phyloP scores from a whole-genome alignment of 2,113 vertebrate genomes.

The Gallinago media region DNA sequence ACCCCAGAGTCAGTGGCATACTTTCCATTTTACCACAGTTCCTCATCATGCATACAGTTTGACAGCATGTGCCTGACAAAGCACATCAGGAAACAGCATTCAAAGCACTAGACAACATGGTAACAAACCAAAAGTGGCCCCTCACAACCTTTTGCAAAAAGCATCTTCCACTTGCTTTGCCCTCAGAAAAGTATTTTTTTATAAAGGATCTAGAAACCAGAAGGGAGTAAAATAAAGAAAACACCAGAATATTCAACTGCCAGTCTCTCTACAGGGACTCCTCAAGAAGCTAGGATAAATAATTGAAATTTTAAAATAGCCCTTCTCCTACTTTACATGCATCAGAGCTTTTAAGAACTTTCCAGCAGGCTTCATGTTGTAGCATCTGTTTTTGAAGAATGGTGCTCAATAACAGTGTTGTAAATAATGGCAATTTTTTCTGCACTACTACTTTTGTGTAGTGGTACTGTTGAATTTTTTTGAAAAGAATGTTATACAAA shows the following conservation, averaged over 20 bases:
- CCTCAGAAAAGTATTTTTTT: neutral
- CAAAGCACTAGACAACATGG: neutral
- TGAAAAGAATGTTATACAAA: neutral
- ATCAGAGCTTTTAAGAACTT: neutral
- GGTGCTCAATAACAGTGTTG: neutral
- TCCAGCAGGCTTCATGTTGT: neutral
- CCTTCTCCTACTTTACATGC: neutral
- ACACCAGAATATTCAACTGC: neutral
- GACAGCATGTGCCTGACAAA: neutral
- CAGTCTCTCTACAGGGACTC: neutral
- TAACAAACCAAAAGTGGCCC: neutral
- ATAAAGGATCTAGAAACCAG: neutral
- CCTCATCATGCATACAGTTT: neutral
- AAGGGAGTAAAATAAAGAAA: neutral
- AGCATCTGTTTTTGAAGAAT: neutral
- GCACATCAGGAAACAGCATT: neutral
- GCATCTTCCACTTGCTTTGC: neutral
- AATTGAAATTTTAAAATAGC: slow-evolving; percentile 28
- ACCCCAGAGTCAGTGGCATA: neutral
- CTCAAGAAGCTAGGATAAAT: slow-evolving; percentile 30
- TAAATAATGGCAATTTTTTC: neutral
- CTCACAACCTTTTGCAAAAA: neutral
- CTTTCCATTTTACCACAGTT: neutral
- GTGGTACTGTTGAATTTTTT: neutral
- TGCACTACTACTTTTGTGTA: neutral